Base-by-base conservation (phyloP, 2,888 invertebrate genomes). In the Eilema depressum region DNA sequence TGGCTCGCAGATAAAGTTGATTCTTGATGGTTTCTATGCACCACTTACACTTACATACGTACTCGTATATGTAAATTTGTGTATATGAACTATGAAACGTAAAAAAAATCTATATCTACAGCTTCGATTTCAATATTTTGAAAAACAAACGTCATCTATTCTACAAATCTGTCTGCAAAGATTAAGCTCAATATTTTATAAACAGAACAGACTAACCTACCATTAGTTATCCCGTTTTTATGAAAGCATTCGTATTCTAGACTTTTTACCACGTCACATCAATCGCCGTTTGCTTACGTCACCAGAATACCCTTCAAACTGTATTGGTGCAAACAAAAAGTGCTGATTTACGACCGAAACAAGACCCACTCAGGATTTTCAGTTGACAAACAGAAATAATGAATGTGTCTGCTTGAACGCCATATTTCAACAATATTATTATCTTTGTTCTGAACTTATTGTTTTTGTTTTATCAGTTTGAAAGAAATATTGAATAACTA, bases 401-500 rank as follows among this genome's bases (percentile, higher is more conserved):
- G 37, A 37, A 62, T 62, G 62, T 33, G 37, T 62, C 23, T 23
- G 23, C 8, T 62, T 37, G 33, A 37, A 62, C 14, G 23, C 23
- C 37, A 33, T 62, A 62, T 62, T 62, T 62, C 61, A 23, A 62
- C 61, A 33, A 62, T 62, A 33, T 62, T 62, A 33, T 62, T 62
- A 33, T 33, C 33, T 33, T 30, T 47, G 5, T 47, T 41, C 20
- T 47, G 5, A 47, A 47, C 47, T 47, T 41, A 41, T 41, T 41
- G 1, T 41, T 47, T 7, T 47, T 20, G 47, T 47, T 20, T 20
- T 20, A 47, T 20, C 20, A 20, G 47, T 17, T 37, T 7, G 47
- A 47, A 47, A 7, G 3, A 20, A 7, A 20, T 0, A 2, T 33
- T 33, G 33, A 10, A 33, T 33, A 41, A 41, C 4, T 41, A 1